Conservation (phyloP, 2,797 vertebrate genomes). For the Petrocephalus sullivani region DNA sequence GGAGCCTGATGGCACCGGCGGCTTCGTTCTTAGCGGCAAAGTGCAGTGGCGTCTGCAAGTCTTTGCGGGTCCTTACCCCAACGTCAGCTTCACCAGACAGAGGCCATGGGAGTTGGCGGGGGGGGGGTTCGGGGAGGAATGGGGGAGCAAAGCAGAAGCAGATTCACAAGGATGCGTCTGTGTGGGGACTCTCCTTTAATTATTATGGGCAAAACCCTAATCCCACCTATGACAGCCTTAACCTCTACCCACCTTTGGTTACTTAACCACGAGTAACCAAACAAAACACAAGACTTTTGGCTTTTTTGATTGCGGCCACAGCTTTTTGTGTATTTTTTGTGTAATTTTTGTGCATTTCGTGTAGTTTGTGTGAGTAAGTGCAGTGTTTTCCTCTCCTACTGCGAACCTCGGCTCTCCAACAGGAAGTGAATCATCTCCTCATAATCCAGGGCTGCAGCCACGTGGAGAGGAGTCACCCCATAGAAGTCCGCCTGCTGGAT, state of each 20-base stretch:
- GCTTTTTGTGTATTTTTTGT: background rate
- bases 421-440: constrained; percentile 57
- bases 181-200: background rate
- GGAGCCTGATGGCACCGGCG: constrained; percentile 35
- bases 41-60: constrained; percentile 57
- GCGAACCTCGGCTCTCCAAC: constrained; percentile 46
- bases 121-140: background rate
- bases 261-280: background rate
- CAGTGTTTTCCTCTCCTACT: background rate
- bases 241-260: background rate
- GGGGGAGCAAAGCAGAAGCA: background rate
- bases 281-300: background rate
- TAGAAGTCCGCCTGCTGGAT: constrained; percentile 46
- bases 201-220: background rate
- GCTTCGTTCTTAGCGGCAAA: constrained; percentile 59
- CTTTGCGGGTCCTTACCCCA: constrained; percentile 40
- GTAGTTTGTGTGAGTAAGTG: background rate
- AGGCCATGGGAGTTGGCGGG: background rate
- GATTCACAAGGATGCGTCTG: background rate
- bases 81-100: constrained; percentile 41
- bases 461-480: constrained; percentile 57
- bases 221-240: background rate
- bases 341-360: no score
- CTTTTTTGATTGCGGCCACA: background rate
- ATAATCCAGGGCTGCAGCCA: constrained; percentile 58